Conservation (phyloP, 2,113 vertebrate genomes). For the Scomber colias region DNA sequence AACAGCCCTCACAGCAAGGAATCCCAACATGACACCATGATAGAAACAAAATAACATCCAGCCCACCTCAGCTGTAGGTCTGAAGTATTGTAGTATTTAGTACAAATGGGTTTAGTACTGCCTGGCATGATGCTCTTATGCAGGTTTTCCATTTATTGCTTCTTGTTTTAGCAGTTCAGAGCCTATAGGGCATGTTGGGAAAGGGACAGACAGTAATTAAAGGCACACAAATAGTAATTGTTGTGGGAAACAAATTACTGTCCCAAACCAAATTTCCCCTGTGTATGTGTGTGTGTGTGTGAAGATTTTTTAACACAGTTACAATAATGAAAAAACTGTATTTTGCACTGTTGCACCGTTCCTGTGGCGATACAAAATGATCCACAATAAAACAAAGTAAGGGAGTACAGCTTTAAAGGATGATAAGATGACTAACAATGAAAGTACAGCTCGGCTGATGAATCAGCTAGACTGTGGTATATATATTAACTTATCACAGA, state of each 20-base stretch:
- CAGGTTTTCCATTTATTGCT: background rate
- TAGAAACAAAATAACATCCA: slow-evolving; percentile 11
- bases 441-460: too few relatives aligned
- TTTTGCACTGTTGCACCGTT: too few relatives aligned
- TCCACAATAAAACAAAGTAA: too few relatives aligned
- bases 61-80: background rate
- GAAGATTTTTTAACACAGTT: too few relatives aligned
- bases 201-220: background rate
- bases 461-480: too few relatives aligned
- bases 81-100: background rate
- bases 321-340: too few relatives aligned
- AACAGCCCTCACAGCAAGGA: slow-evolving; percentile 40
- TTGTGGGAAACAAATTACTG: background rate
- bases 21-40: slow-evolving; percentile 36
- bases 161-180: background rate
- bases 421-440: too few relatives aligned
- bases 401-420: too few relatives aligned
- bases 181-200: background rate
- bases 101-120: background rate
- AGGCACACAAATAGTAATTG: slow-evolving; percentile 5
- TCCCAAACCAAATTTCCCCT: background rate
- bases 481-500: too few relatives aligned
- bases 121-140: background rate
- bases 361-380: too few relatives aligned
- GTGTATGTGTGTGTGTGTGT: too few relatives aligned